Percentiles rank a stretch among this genome's conserved stretches.
phyloP scores from a whole-genome alignment of 2,888 invertebrate species.

The Schrankia costaestrigalis region DNA sequence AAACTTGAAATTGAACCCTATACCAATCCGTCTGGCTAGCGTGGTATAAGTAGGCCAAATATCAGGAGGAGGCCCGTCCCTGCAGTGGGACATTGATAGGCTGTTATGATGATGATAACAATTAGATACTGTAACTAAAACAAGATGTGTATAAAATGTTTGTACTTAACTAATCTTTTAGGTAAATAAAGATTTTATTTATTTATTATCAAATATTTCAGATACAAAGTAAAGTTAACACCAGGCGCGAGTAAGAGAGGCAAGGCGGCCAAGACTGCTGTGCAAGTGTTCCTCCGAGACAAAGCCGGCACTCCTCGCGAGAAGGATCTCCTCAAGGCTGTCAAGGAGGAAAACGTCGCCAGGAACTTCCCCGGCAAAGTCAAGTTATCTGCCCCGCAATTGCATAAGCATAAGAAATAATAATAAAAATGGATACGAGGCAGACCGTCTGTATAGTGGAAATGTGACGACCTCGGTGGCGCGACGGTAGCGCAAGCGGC shows the following conservation, averaged over 20 bases:
- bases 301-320: conserved; percentile 87
- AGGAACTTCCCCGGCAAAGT: conserved; percentile 98
- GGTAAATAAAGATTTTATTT: too few relatives aligned
- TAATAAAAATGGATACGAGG: neutral
- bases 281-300: conserved; percentile 93
- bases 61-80: too few relatives aligned
- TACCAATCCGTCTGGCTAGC: too few relatives aligned
- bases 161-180: too few relatives aligned
- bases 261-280: conserved; percentile 95
- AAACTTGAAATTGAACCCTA: too few relatives aligned
- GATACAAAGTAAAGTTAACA: conserved; percentile 96
- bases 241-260: conserved; percentile 97
- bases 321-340: conserved; percentile 93
- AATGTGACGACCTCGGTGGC: too few relatives aligned
- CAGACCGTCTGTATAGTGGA: neutral
- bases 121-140: too few relatives aligned
- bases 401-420: conserved; percentile 85
- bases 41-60: too few relatives aligned
- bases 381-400: conserved; percentile 93
- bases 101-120: too few relatives aligned
- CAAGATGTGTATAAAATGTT: too few relatives aligned
- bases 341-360: conserved; percentile 95
- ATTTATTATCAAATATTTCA: conserved; percentile 45
- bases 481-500: too few relatives aligned
- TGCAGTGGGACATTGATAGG: too few relatives aligned